Evolutionary conservation across 2,113 vertebrate species (phyloP).

Genomic region (Cottus gobio): DNA sequence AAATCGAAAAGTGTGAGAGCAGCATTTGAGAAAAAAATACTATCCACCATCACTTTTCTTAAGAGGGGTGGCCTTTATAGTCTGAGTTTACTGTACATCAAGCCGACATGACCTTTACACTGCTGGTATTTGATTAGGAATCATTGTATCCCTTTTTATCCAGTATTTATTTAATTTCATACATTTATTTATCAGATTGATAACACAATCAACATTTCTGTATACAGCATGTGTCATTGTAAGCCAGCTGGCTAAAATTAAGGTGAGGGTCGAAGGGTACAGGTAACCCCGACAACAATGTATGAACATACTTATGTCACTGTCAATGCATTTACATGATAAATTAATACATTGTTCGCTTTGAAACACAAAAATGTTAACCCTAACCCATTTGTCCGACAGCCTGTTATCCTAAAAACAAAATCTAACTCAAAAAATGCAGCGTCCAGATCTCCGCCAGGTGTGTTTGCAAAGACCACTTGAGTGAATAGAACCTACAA

Average conservation of each 20-base stretch:
- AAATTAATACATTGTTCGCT: not conserved
- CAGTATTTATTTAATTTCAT: not conserved
- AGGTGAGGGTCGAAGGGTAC: not conserved
- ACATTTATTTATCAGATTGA: conserved; percentile 2
- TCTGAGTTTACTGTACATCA: conserved; percentile 4
- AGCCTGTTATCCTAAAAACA: not conserved
- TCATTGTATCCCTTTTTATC: not conserved
- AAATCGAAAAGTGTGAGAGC: conserved; percentile 26
- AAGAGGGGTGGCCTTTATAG: not conserved
- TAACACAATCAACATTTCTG: conserved; percentile 4
- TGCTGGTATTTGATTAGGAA: not conserved
- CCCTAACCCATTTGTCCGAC: not conserved
- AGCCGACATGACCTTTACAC: not conserved
- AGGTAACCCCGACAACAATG: not conserved
- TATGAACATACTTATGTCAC: not conserved
- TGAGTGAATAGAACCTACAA: not conserved
- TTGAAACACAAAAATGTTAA: not conserved
- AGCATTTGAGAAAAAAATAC: conserved; percentile 28
- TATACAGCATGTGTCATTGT: not conserved
- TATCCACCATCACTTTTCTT: conserved; percentile 10
- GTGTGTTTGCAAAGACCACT: not conserved
- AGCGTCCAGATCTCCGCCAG: not conserved
- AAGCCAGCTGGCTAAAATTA: conserved; percentile 4
- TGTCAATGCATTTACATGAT: not conserved
- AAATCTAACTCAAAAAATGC: not conserved